A percentile compares a stretch with the other conserved stretches of the same genome.
Evolutionary conservation across 2,888 invertebrate species (phyloP).

Genomic region (Entomobrya proxima): DNA sequence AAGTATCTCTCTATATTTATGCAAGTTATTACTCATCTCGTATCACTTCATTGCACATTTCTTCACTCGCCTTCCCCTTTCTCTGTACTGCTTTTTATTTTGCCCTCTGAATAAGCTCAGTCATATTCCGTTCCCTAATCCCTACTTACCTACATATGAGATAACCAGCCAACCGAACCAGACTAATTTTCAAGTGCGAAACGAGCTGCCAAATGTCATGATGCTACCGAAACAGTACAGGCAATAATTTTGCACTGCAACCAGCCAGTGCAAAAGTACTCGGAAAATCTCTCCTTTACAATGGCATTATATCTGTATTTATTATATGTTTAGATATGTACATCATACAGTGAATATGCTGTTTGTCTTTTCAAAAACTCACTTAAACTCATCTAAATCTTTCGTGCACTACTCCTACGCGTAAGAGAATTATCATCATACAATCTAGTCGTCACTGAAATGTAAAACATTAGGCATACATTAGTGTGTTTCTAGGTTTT

Average conservation of each 20-base stretch:
- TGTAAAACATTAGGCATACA: neutral
- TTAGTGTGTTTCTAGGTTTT: no score
- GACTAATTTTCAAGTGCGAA: slow-evolving; percentile 2
- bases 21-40: neutral
- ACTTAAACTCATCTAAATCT: neutral
- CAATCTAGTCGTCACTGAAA: neutral
- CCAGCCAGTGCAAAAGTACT: neutral
- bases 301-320: no score
- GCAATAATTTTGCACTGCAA: slow-evolving; percentile 2
- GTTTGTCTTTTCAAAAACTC: no score
- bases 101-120: neutral
- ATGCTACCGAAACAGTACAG: neutral
- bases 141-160: neutral
- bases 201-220: slow-evolving; percentile 31
- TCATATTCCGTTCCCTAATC: neutral
- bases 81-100: neutral
- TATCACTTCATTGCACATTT: slow-evolving; percentile 2
- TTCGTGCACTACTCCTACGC: slow-evolving; percentile 16
- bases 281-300: no score
- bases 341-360: no score
- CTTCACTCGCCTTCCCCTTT: neutral
- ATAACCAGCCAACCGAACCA: neutral
- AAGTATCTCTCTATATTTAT: neutral
- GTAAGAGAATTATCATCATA: neutral
- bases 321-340: no score